Percentiles rank a stretch among this genome's conserved stretches.
These are phyloP conservation scores for Ceratitis capitata DNA, from an alignment of 1,140 invertebrate species.

Conservation along the genomic window DNA sequence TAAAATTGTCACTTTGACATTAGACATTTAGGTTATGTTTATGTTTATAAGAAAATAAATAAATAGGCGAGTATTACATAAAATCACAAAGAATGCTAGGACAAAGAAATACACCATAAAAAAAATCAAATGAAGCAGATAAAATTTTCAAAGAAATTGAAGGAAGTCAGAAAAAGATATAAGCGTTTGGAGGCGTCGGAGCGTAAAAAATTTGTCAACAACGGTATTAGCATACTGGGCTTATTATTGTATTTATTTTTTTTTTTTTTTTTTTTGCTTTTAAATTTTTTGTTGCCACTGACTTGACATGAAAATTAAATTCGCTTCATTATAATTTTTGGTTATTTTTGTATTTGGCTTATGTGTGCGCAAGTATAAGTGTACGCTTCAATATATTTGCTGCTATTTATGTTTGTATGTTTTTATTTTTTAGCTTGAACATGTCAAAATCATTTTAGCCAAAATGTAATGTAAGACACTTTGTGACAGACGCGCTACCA, in stretches of 20 bases:
- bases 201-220: conserved; percentile 38
- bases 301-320: conserved; percentile 14
- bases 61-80: not conserved
- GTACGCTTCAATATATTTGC: not conserved
- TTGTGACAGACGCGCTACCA: conserved; percentile 16
- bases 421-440: conserved; percentile 31
- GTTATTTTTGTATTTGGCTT: not conserved
- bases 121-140: not conserved
- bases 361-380: not conserved
- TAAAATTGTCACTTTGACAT: conserved; percentile 9
- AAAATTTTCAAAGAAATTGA: not conserved
- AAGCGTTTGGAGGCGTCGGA: not conserved
- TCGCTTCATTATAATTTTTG: not conserved
- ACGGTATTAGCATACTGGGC: not conserved
- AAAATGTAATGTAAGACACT: conserved; percentile 24
- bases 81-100: not conserved
- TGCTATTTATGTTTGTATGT: not conserved
- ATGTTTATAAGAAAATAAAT: not conserved
- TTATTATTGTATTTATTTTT: not conserved
- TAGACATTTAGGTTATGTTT: conserved; percentile 23
- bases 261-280: not conserved
- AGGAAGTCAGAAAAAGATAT: not conserved
- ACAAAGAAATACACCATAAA: not conserved
- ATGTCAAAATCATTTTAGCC: conserved; percentile 38
- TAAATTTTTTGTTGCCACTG: not conserved